Conservation (phyloP, 2,797 vertebrate species). For the Trachops cirrhosus region DNA sequence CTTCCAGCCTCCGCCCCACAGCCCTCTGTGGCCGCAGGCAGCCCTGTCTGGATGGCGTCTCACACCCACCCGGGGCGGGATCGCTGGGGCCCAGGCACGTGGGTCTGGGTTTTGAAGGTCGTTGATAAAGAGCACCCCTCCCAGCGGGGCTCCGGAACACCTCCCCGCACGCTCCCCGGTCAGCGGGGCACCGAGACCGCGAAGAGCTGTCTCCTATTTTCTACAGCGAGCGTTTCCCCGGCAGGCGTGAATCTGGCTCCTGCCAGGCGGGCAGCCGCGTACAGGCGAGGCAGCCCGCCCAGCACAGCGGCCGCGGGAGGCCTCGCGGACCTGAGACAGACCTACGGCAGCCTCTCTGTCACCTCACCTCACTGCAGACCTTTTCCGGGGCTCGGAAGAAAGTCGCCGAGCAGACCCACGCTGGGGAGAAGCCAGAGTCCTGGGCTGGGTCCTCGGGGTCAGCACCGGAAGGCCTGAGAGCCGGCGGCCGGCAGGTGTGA, state of each 20-base stretch:
- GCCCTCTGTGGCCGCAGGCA: background rate
- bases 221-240: accelerated
- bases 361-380: conserved; percentile 13
- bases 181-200: accelerated
- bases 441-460: conserved; percentile 80
- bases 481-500: conserved; percentile 85
- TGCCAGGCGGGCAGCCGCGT: accelerated
- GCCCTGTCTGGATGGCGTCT: background rate
- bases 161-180: background rate
- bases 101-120: background rate
- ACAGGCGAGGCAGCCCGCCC: background rate
- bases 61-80: background rate
- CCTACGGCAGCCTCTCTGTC: background rate
- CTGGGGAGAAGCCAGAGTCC: background rate
- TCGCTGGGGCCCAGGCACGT: too few species aligned
- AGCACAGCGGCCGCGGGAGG: too few species aligned
- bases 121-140: background rate
- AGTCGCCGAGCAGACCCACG: background rate
- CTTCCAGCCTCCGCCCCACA: background rate
- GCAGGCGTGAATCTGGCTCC: background rate
- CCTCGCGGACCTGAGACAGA: background rate
- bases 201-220: background rate
- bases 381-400: conserved; percentile 1
- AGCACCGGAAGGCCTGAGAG: conserved; percentile 79
- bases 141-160: background rate